Base-by-base conservation (phyloP, 2,888 invertebrate genomes). In the Rhabditoides inermis region DNA sequence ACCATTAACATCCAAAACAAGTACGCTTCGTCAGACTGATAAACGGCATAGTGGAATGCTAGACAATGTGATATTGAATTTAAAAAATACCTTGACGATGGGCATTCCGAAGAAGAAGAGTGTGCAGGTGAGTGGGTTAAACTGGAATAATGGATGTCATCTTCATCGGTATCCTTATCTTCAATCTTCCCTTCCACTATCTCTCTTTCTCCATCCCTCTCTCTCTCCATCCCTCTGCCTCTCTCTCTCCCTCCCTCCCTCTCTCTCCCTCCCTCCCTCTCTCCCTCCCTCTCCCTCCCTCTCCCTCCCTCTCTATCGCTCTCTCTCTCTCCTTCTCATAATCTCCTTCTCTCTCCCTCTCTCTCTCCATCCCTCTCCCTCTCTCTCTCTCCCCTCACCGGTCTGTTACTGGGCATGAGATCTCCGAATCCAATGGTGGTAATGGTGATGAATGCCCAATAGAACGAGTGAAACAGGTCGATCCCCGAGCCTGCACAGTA, bases 361-460 rank as follows among this genome's bases (percentile, higher is more conserved):
- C n/a, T n/a, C n/a, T n/a, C n/a, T n/a, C n/a, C n/a, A n/a, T n/a
- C n/a, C n/a, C n/a, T n/a, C n/a, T n/a, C n/a, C n/a, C n/a, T n/a
- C n/a, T n/a, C n/a, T n/a, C n/a, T n/a, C n/a, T n/a, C n/a, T 15
- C 30, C 7, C 30, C 56, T 35, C 46, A 68, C 68, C 12, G 63
- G 59, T 23, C 64, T 63, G 54, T 68, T 66, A 20, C 56, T 63
- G 7, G 66, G 68, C 66, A 68, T 66, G 28, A 66, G 53, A 54
- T 68, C 68, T 7, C 68, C 68, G 2, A 68, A 40, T 20, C 68
- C 68, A 45, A 68, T 64, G 3, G 68, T 65, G 4, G 61, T 58
- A 45, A 64, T 58, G n/a, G 66, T 63, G 23, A 68, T 60, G 53
- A 64, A 63, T 2, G 66, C 63, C 42, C 62, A 66, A 48, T 66